phyloP scores from a whole-genome alignment of 2,113 vertebrate species.

The Phyllostomus hastatus region DNA sequence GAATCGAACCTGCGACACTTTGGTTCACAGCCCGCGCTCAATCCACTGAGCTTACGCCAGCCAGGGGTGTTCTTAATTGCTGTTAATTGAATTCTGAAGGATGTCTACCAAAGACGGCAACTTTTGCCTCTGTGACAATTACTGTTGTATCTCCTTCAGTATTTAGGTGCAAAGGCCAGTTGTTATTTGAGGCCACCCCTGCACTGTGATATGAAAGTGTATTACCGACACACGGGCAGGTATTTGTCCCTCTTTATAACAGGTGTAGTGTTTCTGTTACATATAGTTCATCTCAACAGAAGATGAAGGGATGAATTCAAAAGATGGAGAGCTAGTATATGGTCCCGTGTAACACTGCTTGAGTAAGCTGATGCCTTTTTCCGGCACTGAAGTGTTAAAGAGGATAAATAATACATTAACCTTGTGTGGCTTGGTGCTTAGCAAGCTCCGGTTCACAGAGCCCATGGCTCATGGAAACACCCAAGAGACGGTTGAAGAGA shows the following conservation, averaged over 20 bases:
- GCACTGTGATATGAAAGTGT: neutral
- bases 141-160: neutral
- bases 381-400: constrained; percentile 1
- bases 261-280: neutral
- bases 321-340: neutral
- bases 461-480: neutral
- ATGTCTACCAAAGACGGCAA: neutral
- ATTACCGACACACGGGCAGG: neutral
- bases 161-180: neutral
- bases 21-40: too few species aligned
- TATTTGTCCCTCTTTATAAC: neutral
- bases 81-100: neutral
- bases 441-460: neutral
- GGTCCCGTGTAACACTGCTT: neutral
- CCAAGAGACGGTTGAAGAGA: neutral
- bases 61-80: neutral
- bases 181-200: neutral
- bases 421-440: neutral
- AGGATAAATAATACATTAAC: neutral
- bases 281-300: neutral
- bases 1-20: too few species aligned
- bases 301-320: neutral
- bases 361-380: neutral
- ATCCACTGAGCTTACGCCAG: too few species aligned
- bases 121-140: neutral